phyloP scores from a whole-genome alignment of 2,888 invertebrate genomes.

The Craniophora ligustri region DNA sequence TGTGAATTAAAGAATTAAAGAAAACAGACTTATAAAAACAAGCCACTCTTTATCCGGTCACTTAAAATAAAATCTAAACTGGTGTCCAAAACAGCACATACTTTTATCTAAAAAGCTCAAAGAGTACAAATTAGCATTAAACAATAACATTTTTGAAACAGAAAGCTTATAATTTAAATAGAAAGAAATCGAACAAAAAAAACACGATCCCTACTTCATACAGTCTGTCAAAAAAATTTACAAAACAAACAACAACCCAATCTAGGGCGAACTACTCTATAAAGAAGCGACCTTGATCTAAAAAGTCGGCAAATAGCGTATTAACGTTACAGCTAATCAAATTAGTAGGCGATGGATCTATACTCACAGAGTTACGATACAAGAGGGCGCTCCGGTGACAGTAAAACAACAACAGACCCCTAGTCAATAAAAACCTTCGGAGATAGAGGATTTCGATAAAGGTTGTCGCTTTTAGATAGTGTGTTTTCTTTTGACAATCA shows the following conservation, averaged over 20 bases:
- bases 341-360: slow-evolving; percentile 48
- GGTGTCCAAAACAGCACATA: too few species aligned
- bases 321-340: slow-evolving; percentile 49
- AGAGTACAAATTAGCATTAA: too few species aligned
- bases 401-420: slow-evolving; percentile 46
- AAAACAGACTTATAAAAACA: too few species aligned
- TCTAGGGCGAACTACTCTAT: slow-evolving; percentile 16
- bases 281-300: slow-evolving; percentile 25
- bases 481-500: too few species aligned
- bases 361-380: slow-evolving; percentile 43
- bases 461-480: slow-evolving; percentile 23
- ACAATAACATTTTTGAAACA: too few species aligned
- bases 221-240: neutral
- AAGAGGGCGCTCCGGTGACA: slow-evolving; percentile 26
- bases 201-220: too few species aligned
- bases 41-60: too few species aligned
- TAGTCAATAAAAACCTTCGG: slow-evolving; percentile 48
- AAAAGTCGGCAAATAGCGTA: slow-evolving; percentile 19
- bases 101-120: too few species aligned
- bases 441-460: slow-evolving; percentile 31
- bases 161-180: too few species aligned
- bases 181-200: neutral
- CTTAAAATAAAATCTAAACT: too few species aligned
- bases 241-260: slow-evolving; percentile 20
- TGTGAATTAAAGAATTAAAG: too few species aligned